Conservation (phyloP, 2,113 vertebrate genomes). For the Corythaeola cristata region DNA sequence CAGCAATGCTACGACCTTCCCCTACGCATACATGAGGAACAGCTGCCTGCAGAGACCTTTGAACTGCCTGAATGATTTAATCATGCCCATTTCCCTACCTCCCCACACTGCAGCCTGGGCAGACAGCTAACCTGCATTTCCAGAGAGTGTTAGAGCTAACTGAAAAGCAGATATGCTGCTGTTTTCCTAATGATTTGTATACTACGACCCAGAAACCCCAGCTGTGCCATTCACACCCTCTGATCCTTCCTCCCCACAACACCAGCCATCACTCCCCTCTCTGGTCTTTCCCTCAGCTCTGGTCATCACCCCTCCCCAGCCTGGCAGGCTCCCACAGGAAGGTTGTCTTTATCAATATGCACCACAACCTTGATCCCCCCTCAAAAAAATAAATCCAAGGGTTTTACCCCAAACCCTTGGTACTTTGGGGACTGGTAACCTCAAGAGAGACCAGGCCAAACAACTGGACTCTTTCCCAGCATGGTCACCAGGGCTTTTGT, state of each 20-base stretch:
- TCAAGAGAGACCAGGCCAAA: background rate
- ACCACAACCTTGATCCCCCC: background rate
- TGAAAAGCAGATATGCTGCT: background rate
- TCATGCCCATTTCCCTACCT: background rate
- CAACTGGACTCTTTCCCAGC: background rate
- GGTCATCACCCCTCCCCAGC: background rate
- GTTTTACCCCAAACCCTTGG: background rate
- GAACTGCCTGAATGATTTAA: background rate
- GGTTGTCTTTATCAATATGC: background rate
- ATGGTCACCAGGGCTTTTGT: background rate
- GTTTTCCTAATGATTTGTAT: background rate
- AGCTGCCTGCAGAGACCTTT: background rate
- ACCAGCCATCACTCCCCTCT: background rate
- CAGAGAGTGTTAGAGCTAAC: background rate
- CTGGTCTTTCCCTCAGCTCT: background rate
- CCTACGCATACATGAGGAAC: background rate
- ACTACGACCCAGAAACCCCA: background rate
- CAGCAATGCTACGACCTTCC: background rate
- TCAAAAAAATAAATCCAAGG: background rate
- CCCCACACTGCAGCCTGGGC: background rate
- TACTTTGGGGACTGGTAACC: background rate
- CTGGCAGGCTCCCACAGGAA: background rate
- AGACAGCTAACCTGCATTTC: background rate
- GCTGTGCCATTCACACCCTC: background rate
- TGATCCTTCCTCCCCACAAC: background rate